These are phyloP conservation scores for Wasmannia auropunctata DNA, from an alignment of 1,140 invertebrate genomes.

Conservation along the genomic window DNA sequence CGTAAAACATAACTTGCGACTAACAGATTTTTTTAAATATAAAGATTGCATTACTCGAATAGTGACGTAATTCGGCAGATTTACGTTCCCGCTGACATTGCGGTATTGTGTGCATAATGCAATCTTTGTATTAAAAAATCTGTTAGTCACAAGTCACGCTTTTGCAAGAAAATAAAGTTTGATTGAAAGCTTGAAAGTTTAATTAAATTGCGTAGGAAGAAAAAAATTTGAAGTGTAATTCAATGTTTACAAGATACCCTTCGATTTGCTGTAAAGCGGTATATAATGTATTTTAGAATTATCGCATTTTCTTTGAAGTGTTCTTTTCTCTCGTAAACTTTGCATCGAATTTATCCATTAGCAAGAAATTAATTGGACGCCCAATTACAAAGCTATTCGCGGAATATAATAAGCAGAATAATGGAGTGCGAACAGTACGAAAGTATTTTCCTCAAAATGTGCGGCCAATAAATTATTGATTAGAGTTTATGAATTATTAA, in stretches of 20 bases:
- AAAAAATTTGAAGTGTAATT: not conserved
- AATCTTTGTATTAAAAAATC: not conserved
- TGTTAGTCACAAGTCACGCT: not conserved
- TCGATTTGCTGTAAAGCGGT: not conserved
- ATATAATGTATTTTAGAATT: not conserved
- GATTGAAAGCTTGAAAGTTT: no score
- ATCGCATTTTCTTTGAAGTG: not conserved
- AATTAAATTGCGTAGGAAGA: not conserved
- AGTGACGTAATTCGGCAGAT: not conserved
- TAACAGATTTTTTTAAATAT: not conserved
- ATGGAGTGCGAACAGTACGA: not conserved
- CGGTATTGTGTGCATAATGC: not conserved
- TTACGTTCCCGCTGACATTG: not conserved
- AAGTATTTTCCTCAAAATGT: not conserved
- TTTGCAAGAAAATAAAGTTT: not conserved
- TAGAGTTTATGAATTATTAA: conserved; percentile 15
- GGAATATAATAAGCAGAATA: not conserved
- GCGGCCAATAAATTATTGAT: conserved; percentile 9
- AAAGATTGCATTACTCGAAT: not conserved
- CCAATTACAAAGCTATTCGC: not conserved
- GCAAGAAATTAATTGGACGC: conserved; percentile 15
- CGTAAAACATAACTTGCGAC: not conserved
- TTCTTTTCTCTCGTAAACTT: not conserved
- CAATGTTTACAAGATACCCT: not conserved
- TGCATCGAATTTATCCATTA: not conserved